Evolutionary conservation across 2,113 vertebrate genomes (phyloP), one percentile per base, ranked within the genome.

Genomic region (Mus spicilegus): DNA sequence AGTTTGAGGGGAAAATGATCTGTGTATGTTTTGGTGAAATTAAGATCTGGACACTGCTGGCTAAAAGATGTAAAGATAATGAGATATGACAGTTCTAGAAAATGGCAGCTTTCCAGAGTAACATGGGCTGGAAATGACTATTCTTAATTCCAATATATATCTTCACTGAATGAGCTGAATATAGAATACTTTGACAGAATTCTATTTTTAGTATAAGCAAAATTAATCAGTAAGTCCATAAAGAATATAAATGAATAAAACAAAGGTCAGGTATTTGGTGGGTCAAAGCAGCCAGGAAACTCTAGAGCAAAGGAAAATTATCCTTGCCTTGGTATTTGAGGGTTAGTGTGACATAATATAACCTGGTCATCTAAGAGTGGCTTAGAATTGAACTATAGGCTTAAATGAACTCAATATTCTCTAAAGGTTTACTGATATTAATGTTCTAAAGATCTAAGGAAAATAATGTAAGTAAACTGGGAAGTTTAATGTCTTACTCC

Each of bases 1-100:
- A 81, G 42, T 89, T 58, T 96, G 46, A 2, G 88, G 75, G 51
- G 92, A 97, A 94, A 78, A 3, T 51, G 93, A 26, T 93, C 42
- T 30, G 36, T 90, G 81, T 87, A 5, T 19, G 6, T 77, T 72
- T 87, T 61, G 4, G 17, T 86, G 70, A 89, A 97, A 85, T 3
- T 80, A 28, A 28, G 65, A 24, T 56, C 1, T 76, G 22, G 73
- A 97, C 36, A 11, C 14, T n/a, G 24, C 1, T 17, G 92, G 1
- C 3, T 89, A 36, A 42, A 85, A 95, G 51, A 93, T 10, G 1
- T 9, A 87, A n/a, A 70, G 46, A 3, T 33, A 24, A 0, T 30
- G 87, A 77, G 51, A 49, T 84, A 11, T 49, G 13, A 39, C 56
- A 92, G 87, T 85, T 1, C 10, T 90, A n/a, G 70, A 97, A 97